Percentiles rank a stretch among this genome's conserved stretches.
These are phyloP conservation scores for Drosophila nasuta DNA, from an alignment of 1,140 invertebrate species.

Conservation along the genomic window DNA sequence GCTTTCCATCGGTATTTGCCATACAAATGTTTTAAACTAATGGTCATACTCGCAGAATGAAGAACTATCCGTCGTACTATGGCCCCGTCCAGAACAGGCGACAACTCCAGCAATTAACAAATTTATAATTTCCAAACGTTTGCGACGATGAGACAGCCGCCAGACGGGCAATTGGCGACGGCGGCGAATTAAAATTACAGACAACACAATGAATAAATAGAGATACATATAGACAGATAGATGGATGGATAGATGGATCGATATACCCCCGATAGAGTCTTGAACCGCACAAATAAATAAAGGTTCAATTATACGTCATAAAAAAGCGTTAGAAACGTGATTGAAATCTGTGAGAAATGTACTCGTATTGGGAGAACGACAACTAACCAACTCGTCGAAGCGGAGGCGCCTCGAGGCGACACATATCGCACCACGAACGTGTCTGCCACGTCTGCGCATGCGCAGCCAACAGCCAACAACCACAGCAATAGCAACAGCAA, in stretches of 20 bases:
- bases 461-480: constrained; percentile 24
- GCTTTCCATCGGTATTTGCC: constrained; percentile 28
- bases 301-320: constrained; percentile 80
- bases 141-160: constrained; percentile 5
- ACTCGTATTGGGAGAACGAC: neutral
- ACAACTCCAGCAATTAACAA: constrained; percentile 64
- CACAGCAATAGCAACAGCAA: constrained; percentile 6
- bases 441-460: constrained; percentile 69
- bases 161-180: constrained; percentile 59
- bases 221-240: constrained; percentile 33
- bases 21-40: constrained; percentile 58
- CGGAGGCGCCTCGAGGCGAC: constrained; percentile 68
- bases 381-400: constrained; percentile 7
- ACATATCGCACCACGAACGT: constrained; percentile 71
- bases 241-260: constrained; percentile 33
- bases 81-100: constrained; percentile 17
- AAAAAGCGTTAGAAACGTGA: constrained; percentile 79
- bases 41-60: constrained; percentile 37
- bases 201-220: constrained; percentile 44
- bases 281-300: constrained; percentile 59
- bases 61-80: constrained; percentile 20
- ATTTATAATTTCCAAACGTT: constrained; percentile 62
- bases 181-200: constrained; percentile 70
- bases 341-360: constrained; percentile 72
- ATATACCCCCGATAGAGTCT: constrained; percentile 40